A percentile compares a stretch with the other conserved stretches of the same genome.
These are phyloP conservation scores for Drosophila fulvimacula DNA, from an alignment of 2,888 invertebrate genomes.

Conservation along the genomic window DNA sequence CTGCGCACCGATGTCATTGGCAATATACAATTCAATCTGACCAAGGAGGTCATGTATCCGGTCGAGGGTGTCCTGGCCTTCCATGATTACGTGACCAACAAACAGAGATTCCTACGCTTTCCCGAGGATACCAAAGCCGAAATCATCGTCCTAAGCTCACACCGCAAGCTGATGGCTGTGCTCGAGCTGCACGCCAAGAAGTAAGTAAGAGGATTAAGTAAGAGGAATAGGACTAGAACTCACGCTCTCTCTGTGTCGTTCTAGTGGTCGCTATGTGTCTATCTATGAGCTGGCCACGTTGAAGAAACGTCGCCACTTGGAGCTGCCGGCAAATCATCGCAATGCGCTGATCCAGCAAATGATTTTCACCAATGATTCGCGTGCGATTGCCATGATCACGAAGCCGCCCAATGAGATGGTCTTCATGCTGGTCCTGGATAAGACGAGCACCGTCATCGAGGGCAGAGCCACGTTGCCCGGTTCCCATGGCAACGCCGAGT, in stretches of 20 bases:
- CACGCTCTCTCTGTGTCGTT: background rate
- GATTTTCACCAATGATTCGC: constrained; percentile 91
- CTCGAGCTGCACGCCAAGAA: constrained; percentile 74
- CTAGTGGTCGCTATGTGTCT: constrained; percentile 71
- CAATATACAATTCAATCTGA: constrained; percentile 90
- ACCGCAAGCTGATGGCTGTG: constrained; percentile 82
- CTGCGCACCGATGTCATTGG: constrained; percentile 86
- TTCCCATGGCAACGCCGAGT: constrained; percentile 75
- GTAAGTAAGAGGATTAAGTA: constrained; percentile 70
- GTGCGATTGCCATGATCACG: constrained; percentile 91
- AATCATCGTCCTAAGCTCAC: constrained; percentile 81
- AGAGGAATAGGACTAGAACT: too few species aligned
- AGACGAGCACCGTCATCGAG: constrained; percentile 87
- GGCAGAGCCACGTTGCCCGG: constrained; percentile 77
- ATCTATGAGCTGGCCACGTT: constrained; percentile 90
- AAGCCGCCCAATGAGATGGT: constrained; percentile 89
- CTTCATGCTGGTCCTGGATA: constrained; percentile 92
- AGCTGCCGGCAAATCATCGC: constrained; percentile 86
- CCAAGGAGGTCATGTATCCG: constrained; percentile 92
- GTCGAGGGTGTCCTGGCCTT: constrained; percentile 91
- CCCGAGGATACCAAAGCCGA: constrained; percentile 80
- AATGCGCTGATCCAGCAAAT: constrained; percentile 65
- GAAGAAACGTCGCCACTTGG: constrained; percentile 89
- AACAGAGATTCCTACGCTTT: constrained; percentile 89
- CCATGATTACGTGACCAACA: constrained; percentile 90